phyloP scores from a whole-genome alignment of 1,140 invertebrate species.

The Pinna nobilis region DNA sequence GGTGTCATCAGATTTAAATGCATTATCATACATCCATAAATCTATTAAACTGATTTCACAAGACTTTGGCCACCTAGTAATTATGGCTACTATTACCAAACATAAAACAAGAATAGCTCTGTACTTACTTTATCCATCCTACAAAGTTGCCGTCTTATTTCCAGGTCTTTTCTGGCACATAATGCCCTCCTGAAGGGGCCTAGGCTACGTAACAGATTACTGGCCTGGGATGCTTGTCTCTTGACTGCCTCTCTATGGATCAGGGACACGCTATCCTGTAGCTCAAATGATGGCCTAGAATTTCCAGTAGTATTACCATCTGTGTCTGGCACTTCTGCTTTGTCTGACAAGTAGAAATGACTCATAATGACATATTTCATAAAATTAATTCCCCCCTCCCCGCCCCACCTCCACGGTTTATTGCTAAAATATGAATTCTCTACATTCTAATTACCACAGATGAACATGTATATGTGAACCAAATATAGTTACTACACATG shows the following conservation, averaged over 20 bases:
- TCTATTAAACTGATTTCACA: not conserved
- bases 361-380: not conserved
- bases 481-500: too few relatives aligned
- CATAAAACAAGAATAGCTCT: not conserved
- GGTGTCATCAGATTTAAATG: not conserved
- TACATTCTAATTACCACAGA: too few relatives aligned
- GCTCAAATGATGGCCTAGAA: not conserved
- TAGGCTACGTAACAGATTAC: constrained; percentile 60
- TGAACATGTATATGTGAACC: too few relatives aligned
- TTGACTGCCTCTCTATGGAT: constrained; percentile 59
- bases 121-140: constrained; percentile 67
- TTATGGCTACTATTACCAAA: not conserved
- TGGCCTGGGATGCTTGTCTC: constrained; percentile 51
- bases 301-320: not conserved
- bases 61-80: not conserved
- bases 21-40: not conserved
- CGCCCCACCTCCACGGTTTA: not conserved
- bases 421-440: too few relatives aligned
- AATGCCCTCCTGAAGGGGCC: constrained; percentile 68
- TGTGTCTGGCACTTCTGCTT: not conserved
- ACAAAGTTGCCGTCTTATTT: constrained; percentile 70
- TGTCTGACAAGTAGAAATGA: not conserved
- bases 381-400: not conserved
- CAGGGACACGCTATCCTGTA: not conserved
- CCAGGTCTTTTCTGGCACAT: constrained; percentile 71